These are phyloP conservation scores for Merluccius polli DNA, from an alignment of 2,797 vertebrate species.

Conservation along the genomic window DNA sequence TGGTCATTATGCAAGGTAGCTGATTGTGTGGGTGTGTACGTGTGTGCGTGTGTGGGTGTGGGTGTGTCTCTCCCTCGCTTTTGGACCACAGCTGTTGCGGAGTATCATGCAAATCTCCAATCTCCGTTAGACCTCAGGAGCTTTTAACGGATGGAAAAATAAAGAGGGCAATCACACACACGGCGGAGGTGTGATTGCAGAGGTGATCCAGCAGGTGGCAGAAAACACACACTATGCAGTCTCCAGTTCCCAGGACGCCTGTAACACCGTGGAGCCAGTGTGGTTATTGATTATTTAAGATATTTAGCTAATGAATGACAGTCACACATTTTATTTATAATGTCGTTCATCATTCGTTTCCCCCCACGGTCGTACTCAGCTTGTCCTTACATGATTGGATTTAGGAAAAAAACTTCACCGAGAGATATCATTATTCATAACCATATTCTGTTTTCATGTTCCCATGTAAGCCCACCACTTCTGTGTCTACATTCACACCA, in stretches of 20 bases:
- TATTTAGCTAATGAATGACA: constrained; percentile 29
- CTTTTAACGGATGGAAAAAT: too few species aligned
- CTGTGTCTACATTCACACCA: too few species aligned
- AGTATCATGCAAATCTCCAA: background rate
- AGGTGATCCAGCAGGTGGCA: constrained; percentile 66
- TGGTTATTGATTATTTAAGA: constrained; percentile 25
- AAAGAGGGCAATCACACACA: background rate
- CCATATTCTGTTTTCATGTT: background rate
- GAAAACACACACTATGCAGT: constrained; percentile 35
- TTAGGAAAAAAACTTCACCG: too few species aligned
- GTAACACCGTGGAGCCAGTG: background rate
- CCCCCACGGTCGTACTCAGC: background rate
- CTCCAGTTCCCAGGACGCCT: background rate
- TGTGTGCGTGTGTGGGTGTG: background rate
- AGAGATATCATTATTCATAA: background rate
- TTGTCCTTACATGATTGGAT: background rate
- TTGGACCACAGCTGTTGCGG: background rate
- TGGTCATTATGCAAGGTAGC: constrained; percentile 2
- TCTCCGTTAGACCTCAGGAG: too few species aligned
- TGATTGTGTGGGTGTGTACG: background rate
- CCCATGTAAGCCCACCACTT: background rate
- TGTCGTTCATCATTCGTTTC: background rate
- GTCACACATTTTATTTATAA: constrained; percentile 12
- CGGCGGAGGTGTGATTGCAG: constrained; percentile 14
- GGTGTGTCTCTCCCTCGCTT: background rate